These are phyloP conservation scores for Drosophila trapezifrons DNA, from an alignment of 1,140 invertebrate genomes.

Conservation along the genomic window DNA sequence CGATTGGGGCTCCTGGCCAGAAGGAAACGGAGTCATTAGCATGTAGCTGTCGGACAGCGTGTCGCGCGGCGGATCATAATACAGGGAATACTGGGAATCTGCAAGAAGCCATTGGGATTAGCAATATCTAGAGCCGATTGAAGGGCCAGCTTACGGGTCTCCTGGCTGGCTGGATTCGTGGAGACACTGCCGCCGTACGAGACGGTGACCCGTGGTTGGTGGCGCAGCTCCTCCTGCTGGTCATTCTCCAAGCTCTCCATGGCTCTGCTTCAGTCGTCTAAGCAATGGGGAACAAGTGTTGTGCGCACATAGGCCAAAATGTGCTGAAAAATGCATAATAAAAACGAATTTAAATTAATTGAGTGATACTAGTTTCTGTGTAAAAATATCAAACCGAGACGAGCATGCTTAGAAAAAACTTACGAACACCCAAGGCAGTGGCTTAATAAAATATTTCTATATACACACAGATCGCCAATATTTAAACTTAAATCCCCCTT, in stretches of 20 bases:
- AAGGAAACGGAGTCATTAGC: conserved; percentile 48
- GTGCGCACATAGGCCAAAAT: conserved; percentile 22
- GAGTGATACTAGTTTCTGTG: conserved; percentile 3
- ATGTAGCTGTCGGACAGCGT: conserved; percentile 48
- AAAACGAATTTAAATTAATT: conserved; percentile 7
- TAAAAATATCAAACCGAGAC: conserved; percentile 3
- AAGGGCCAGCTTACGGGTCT: conserved; percentile 46
- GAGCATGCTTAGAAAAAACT: background rate
- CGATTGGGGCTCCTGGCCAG: conserved; percentile 30
- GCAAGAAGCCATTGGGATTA: conserved; percentile 1
- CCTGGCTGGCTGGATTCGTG: conserved; percentile 29
- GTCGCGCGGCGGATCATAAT: conserved; percentile 42
- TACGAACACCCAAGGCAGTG: too few species aligned
- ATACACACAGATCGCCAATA: background rate
- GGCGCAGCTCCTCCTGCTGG: conserved; percentile 70
- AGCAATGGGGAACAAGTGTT: conserved; percentile 4
- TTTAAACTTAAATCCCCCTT: background rate
- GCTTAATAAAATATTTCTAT: background rate
- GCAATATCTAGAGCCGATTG: background rate
- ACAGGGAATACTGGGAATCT: conserved; percentile 42
- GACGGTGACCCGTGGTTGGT: conserved; percentile 49
- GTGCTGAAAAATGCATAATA: conserved; percentile 20
- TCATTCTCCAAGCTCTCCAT: conserved; percentile 66
- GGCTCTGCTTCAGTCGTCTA: background rate
- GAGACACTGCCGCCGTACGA: conserved; percentile 42